A percentile compares a stretch with the other conserved stretches of the same genome.
phyloP scores from a whole-genome alignment of 2,888 invertebrate genomes.

The Mycogona germanica region DNA sequence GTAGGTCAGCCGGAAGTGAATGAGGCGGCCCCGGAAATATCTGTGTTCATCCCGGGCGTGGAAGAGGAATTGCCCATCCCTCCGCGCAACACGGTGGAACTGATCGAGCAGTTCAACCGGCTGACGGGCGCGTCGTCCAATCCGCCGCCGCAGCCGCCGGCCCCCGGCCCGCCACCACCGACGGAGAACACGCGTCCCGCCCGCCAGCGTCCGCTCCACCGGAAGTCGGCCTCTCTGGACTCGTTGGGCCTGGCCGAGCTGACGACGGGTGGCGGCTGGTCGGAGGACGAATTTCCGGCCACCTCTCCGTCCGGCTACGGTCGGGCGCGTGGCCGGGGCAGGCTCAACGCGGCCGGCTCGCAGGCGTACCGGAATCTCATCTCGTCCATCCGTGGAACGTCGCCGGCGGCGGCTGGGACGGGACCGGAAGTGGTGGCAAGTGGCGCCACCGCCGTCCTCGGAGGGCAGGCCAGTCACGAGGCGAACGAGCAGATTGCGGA shows the following conservation, averaged over 20 bases:
- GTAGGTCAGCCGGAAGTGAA: neutral
- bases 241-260: too few relatives aligned
- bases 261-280: too few relatives aligned
- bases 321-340: neutral
- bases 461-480: neutral
- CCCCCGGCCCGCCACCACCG: neutral
- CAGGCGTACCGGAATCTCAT: neutral
- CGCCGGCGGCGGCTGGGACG: neutral
- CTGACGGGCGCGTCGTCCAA: neutral
- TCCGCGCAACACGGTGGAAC: neutral
- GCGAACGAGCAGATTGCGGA: constrained; percentile 4
- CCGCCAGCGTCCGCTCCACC: too few relatives aligned
- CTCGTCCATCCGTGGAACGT: neutral
- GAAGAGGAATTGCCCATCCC: too few relatives aligned
- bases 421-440: neutral
- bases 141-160: neutral
- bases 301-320: too few relatives aligned
- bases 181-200: too few relatives aligned
- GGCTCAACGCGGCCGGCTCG: neutral
- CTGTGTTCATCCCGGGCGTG: too few relatives aligned
- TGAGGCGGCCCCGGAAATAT: neutral
- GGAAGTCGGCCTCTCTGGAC: too few relatives aligned
- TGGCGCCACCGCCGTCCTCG: neutral
- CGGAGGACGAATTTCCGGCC: too few relatives aligned
- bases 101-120: constrained; percentile 5